A percentile compares a stretch with the other conserved stretches of the same genome.
phyloP scores from a whole-genome alignment of 1,140 invertebrate species.

The Mercenaria mercenaria region DNA sequence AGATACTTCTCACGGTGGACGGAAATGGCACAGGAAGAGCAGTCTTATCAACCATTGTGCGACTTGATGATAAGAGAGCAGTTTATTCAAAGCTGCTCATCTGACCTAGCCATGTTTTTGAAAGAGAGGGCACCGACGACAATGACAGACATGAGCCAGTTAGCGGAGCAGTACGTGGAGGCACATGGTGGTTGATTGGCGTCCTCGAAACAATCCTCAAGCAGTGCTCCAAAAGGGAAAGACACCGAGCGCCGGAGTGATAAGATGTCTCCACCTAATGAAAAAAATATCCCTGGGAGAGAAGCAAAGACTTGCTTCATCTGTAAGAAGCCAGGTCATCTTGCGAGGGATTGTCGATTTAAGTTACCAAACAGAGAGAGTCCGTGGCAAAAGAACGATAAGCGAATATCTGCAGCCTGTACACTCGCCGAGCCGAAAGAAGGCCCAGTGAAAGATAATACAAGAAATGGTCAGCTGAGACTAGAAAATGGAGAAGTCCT shows the following conservation, averaged over 20 bases:
- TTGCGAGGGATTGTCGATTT: too few relatives aligned
- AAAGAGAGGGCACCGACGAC: neutral
- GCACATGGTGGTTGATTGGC: neutral
- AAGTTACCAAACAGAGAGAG: too few relatives aligned
- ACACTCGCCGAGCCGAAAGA: too few relatives aligned
- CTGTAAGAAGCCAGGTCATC: too few relatives aligned
- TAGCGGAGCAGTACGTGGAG: neutral
- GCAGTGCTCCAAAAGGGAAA: neutral
- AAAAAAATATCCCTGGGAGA: neutral
- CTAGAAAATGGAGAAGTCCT: too few relatives aligned
- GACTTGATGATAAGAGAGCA: slow-evolving; percentile 28
- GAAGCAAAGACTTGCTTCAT: too few relatives aligned
- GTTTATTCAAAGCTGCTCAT: neutral
- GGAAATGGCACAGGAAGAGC: neutral
- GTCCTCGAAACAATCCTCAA: neutral
- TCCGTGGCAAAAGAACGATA: too few relatives aligned
- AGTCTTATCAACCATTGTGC: neutral
- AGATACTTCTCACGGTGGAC: neutral
- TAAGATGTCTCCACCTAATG: neutral
- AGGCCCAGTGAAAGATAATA: too few relatives aligned
- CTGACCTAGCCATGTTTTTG: slow-evolving; percentile 15
- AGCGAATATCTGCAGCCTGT: too few relatives aligned
- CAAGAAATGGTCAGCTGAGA: slow-evolving; percentile 18
- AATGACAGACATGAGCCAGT: neutral
- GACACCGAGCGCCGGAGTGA: neutral